A percentile compares a stretch with the other conserved stretches of the same genome.
phyloP scores from a whole-genome alignment of 1,140 invertebrate species.

The Solenopsis invicta region DNA sequence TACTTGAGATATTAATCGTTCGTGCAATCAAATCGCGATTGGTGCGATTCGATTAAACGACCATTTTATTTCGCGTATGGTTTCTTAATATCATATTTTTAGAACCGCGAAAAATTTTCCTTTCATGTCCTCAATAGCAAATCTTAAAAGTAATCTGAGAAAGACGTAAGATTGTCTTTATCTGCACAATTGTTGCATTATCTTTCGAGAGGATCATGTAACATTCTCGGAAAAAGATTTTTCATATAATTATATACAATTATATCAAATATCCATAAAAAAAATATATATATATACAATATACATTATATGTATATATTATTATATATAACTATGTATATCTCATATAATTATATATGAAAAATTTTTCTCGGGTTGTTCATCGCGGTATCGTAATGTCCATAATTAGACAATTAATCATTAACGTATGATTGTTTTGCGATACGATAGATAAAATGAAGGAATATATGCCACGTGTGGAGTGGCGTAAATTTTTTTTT shows the following conservation, averaged over 20 bases:
- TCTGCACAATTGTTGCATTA: slow-evolving; percentile 7
- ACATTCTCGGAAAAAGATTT: background rate
- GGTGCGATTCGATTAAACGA: no score
- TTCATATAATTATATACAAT: no score
- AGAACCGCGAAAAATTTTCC: background rate
- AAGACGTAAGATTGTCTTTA: background rate
- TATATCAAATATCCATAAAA: no score
- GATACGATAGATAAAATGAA: slow-evolving; percentile 15
- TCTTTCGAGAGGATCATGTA: slow-evolving; percentile 3
- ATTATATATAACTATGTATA: no score
- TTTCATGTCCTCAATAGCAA: background rate
- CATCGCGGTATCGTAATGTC: slow-evolving; percentile 15
- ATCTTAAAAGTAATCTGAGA: background rate
- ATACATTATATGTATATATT: no score
- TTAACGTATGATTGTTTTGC: background rate
- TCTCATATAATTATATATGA: no score
- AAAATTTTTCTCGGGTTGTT: background rate
- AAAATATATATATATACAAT: no score
- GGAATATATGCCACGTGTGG: background rate
- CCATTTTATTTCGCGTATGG: background rate
- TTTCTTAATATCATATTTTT: background rate
- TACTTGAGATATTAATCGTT: slow-evolving; percentile 27
- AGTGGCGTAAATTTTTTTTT: background rate
- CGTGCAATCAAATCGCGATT: background rate
- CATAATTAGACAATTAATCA: slow-evolving; percentile 9